Base-by-base conservation (phyloP, 2,888 invertebrate genomes). In the Clepsis dumicolana region DNA sequence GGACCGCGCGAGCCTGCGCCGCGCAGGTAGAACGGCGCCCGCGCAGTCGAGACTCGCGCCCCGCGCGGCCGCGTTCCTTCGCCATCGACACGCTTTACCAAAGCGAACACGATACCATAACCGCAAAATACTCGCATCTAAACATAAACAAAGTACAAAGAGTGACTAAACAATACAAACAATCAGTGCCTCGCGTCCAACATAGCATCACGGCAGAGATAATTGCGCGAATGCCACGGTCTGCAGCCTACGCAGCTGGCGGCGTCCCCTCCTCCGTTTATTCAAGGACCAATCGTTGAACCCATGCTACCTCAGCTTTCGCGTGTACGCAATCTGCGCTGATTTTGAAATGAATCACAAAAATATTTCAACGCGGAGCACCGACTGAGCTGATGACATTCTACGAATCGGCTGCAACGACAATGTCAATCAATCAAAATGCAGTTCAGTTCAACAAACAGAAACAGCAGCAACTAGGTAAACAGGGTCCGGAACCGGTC, bases 391-490 rank as follows among this genome's bases (percentile, higher is more conserved):
- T 84, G 86, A 85, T 84, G 82, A 83, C 81, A 77, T 77, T 81
- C 78, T 77, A 79, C 76, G 77, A 80, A 81, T 79, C 80, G 78
- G 80, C 80, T 76, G 64, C 80, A 81, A 79, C 85, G 79, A 92
- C 90, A 88, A 93, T 93, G 93, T 93, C 93, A 87, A 91, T 90
- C 89, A 91, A 92, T 81, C 93, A 89, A 88, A 92, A 89, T 86
- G 81, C 88, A 75, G 87, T 84, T 80, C 92, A 93, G 84, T 91
- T 90, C 79, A 91, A 83, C 84, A 93, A 93, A 84, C 90, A 91
- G 83, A 93, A 91, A 82, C 91, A 90, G 79, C 91, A 90, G 79
- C 92, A 92, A 93, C 86, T 92, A 90, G 91, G 92, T 86, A 93
- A 92, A 91, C 93, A 91, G 86, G 92, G 89, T 81, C 82, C 90